These are phyloP conservation scores for Myzus persicae DNA, from an alignment of 1,140 invertebrate species.

Conservation along the genomic window DNA sequence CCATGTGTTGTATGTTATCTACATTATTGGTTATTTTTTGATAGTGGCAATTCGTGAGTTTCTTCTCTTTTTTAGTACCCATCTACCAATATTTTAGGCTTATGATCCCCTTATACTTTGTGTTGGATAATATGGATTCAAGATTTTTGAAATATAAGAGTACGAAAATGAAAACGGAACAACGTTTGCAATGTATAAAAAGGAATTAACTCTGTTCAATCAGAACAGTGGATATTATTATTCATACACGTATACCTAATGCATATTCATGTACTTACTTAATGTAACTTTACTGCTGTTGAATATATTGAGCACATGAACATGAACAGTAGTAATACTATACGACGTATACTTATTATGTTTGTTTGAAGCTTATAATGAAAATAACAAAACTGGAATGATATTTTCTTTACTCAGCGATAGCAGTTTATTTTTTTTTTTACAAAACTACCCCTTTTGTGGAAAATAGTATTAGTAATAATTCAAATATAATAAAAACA, in stretches of 20 bases:
- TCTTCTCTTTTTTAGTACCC: background rate
- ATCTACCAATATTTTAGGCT: background rate
- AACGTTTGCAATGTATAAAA: background rate
- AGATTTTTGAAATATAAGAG: background rate
- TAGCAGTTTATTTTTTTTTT: background rate
- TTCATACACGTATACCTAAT: background rate
- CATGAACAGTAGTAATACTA: background rate
- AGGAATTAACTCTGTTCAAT: background rate
- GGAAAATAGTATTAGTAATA: background rate
- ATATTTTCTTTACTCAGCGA: background rate
- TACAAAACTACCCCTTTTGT: background rate
- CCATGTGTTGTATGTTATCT: background rate
- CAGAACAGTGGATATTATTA: background rate
- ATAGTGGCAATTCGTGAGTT: background rate
- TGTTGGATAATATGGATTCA: background rate
- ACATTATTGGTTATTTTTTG: background rate
- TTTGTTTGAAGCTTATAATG: background rate
- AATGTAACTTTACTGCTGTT: slow-evolving; percentile 1
- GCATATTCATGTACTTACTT: background rate
- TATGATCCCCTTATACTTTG: background rate
- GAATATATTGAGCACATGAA: background rate
- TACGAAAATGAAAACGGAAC: background rate
- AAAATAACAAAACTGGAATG: background rate
- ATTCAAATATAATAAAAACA: background rate
- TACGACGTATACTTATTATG: background rate